phyloP scores from a whole-genome alignment of 2,113 vertebrate species.

The Probosciger aterrimus region DNA sequence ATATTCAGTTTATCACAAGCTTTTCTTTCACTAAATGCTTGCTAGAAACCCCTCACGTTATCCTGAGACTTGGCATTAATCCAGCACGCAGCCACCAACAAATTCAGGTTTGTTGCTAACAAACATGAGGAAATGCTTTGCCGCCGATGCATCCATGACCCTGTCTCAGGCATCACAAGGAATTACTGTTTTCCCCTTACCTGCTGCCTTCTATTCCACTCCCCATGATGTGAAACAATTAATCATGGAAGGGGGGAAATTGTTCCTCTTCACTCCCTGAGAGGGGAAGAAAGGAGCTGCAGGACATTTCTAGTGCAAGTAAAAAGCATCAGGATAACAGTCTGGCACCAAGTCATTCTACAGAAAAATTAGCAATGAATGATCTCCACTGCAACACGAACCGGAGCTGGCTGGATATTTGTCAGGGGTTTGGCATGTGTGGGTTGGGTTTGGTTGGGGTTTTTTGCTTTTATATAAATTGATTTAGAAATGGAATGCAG shows the following conservation, averaged over 20 bases:
- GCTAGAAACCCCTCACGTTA: not conserved
- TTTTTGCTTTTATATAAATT: conserved; percentile 48
- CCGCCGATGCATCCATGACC: not conserved
- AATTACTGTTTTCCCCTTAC: not conserved
- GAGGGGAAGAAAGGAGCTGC: not conserved
- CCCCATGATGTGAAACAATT: not conserved
- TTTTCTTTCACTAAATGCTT: not conserved
- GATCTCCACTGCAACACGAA: not conserved
- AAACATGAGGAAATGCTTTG: not conserved
- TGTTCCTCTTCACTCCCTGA: rapidly evolving
- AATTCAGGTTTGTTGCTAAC: not conserved
- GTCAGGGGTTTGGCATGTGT: conserved; percentile 30
- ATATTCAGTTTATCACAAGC: not conserved
- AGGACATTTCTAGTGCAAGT: not conserved
- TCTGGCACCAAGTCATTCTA: conserved; percentile 11
- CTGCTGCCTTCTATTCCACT: not conserved
- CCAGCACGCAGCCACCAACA: not conserved
- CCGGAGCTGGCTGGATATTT: conserved; percentile 7
- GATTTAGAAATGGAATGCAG: conserved; percentile 49
- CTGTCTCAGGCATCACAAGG: not conserved
- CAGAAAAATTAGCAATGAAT: conserved; percentile 19
- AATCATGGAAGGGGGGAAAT: not conserved
- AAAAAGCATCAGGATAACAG: not conserved
- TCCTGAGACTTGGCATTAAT: not conserved
- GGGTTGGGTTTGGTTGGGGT: not conserved